Evolutionary conservation across 2,797 vertebrate species (phyloP), one percentile per base, ranked within the genome.

Genomic region (Anabas testudineus): DNA sequence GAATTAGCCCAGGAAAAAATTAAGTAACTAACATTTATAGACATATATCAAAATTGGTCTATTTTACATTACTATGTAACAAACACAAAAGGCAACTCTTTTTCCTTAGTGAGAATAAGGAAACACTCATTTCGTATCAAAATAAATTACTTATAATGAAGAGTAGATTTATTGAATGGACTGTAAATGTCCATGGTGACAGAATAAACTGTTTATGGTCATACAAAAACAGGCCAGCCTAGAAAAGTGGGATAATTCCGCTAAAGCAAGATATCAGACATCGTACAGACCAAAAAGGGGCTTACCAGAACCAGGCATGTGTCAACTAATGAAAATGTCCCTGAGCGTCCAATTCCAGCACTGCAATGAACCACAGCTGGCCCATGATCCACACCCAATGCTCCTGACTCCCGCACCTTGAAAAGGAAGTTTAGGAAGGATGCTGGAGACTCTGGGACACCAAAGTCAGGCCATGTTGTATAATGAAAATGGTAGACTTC

Each of bases 381-480:
- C 9, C 98, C 98, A 0, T 97, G 92, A 32, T 95, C 96, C 0
- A 65, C 74, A 57, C 85, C 93, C 7, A 99, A 86, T 0, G 96
- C 97, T 15, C 95, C 95, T 0, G 97, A 99, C 84, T 99, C 97
- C 0, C 98, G 93, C 82, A 99, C 98, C 92, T 98, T 98, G 82
- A 97, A 96, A 62, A 99, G 95, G 87, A 99, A 99, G 84, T 99
- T 99, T 30, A 99, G 94, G 92, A 99, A 99, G 1, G 97, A 99
- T 3, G 98, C 98, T 0, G 98, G 98, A 0, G 98, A 99, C 71
- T 99, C 97, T 0, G 98, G 98, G 54, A 99, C 98, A 0, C 98
- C 98, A 0, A 99, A 99, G 88, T 99, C 98, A 1, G 98, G 98
- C 98, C 98, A 99, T 0, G 98, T 97, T 76, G 98, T 99, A 87